phyloP scores from a whole-genome alignment of 1,140 invertebrate species.

The Drosophila santomea region DNA sequence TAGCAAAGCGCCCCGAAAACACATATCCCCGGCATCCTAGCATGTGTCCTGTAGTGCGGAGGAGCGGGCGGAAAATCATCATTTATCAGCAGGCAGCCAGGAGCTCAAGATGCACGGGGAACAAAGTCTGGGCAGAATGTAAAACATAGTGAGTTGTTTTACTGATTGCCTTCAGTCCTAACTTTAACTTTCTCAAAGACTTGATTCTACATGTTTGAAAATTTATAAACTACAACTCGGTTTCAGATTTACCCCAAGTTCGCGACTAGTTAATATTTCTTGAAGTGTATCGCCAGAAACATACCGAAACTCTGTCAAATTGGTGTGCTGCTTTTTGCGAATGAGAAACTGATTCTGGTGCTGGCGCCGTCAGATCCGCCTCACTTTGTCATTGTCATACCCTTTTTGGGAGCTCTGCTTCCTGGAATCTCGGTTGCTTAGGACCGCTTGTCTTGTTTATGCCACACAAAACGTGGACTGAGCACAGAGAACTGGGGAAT shows the following conservation, averaged over 20 bases:
- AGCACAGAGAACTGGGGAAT: conserved; percentile 5
- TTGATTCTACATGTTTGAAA: too few relatives aligned
- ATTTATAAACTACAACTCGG: too few relatives aligned
- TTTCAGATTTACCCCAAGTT: too few relatives aligned
- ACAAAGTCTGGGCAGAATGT: not conserved
- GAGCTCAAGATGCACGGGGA: not conserved
- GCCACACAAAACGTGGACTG: conserved; percentile 14
- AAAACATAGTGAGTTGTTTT: too few relatives aligned
- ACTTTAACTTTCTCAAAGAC: too few relatives aligned
- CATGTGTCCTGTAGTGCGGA: conserved; percentile 51
- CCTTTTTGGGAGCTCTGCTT: conserved; percentile 59
- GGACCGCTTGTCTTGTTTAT: conserved; percentile 46
- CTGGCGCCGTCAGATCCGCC: conserved; percentile 69
- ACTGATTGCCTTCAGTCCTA: too few relatives aligned
- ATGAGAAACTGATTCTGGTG: conserved; percentile 6
- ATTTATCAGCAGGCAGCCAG: conserved; percentile 68
- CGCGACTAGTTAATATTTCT: not conserved
- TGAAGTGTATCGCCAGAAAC: not conserved
- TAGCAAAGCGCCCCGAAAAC: conserved; percentile 39
- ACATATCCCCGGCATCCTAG: conserved; percentile 61
- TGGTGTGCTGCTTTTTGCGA: conserved; percentile 2
- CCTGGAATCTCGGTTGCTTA: conserved; percentile 55
- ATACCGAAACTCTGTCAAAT: conserved; percentile 6
- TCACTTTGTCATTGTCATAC: conserved; percentile 83
- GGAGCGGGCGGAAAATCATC: conserved; percentile 72